Evolutionary conservation across 1,140 invertebrate genomes (phyloP).

Genomic region (Leptonema lineaticorne): DNA sequence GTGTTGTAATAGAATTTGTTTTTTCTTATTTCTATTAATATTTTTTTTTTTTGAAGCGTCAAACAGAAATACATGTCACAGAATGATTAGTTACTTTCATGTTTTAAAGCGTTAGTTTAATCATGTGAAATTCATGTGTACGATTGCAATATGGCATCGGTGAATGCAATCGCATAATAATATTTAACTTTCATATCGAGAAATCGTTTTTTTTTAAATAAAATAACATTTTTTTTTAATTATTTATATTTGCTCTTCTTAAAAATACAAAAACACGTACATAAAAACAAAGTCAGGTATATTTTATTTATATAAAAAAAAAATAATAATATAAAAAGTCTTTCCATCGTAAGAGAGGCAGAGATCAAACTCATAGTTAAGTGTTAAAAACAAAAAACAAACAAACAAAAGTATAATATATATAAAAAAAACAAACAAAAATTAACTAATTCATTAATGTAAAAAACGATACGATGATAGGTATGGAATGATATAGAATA

Average conservation of each 20-base stretch:
- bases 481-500: no score
- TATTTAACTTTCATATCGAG: not conserved
- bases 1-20: not conserved
- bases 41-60: not conserved
- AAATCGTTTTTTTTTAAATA: not conserved
- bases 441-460: not conserved
- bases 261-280: conserved; percentile 20
- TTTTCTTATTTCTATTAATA: not conserved
- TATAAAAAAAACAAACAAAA: conserved; percentile 20
- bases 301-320: conserved; percentile 19
- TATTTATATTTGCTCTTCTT: conserved; percentile 20
- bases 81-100: no score
- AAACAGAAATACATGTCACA: no score
- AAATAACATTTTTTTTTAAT: not conserved
- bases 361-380: conserved; percentile 2
- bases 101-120: no score
- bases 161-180: not conserved
- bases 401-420: conserved; percentile 3
- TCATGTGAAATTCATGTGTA: no score
- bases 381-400: not conserved
- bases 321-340: conserved; percentile 8
- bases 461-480: no score
- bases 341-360: conserved; percentile 1
- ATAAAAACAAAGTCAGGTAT: conserved; percentile 18
- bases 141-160: not conserved